Evolutionary conservation across 92 coral and sea anemone species (phyloP).

Genomic region (Porites lobata): DNA sequence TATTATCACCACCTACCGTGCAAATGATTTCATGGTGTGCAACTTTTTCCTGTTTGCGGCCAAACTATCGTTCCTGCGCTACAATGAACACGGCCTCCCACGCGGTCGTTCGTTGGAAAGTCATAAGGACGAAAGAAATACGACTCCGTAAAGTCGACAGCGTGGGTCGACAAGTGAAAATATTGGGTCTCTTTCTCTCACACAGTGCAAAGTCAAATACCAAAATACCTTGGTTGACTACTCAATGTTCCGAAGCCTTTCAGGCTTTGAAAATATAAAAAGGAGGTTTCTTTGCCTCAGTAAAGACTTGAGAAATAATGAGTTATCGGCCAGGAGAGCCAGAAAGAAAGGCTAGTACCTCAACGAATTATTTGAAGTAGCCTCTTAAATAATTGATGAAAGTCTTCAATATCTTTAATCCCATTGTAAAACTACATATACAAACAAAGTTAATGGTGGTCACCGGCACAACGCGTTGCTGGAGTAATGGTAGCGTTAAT

Average conservation of each 20-base stretch:
- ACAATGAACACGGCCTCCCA: no score
- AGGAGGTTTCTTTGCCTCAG: background rate
- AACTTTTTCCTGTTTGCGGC: constrained; percentile 37
- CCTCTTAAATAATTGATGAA: background rate
- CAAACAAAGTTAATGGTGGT: background rate
- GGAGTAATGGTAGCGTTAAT: no score
- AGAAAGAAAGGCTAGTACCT: background rate
- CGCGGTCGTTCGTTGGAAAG: no score
- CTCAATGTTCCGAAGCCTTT: background rate
- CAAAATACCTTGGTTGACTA: background rate
- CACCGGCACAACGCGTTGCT: no score
- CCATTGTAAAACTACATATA: background rate
- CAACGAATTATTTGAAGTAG: background rate
- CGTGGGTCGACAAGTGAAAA: background rate
- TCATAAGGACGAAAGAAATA: no score
- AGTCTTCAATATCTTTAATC: background rate
- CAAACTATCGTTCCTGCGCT: background rate
- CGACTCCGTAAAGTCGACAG: no score
- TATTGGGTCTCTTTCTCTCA: background rate
- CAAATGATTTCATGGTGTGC: constrained; percentile 3
- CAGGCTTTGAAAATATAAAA: background rate
- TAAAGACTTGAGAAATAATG: background rate
- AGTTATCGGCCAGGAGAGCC: background rate
- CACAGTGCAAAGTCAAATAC: background rate
- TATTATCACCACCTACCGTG: background rate